Evolutionary conservation across 2,888 invertebrate genomes (phyloP).

Genomic region (Junonia oenone): DNA sequence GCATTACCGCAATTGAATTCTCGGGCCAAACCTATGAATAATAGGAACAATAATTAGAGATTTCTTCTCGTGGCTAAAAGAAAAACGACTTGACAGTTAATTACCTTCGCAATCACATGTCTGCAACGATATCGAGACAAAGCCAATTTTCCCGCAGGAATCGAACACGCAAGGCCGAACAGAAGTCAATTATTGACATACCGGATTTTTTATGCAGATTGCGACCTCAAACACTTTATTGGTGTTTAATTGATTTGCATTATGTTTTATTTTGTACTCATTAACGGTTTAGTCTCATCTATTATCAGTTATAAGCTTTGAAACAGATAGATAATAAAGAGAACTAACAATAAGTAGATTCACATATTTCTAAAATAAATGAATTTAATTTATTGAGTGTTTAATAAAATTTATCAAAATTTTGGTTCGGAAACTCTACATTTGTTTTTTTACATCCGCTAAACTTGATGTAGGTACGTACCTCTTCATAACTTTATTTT

Average conservation of each 20-base stretch:
- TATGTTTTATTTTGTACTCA: not conserved
- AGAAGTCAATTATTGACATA: slow-evolving; percentile 51
- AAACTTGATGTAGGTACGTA: too few species aligned
- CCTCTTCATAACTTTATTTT: too few species aligned
- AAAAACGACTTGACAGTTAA: slow-evolving; percentile 8
- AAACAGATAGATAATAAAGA: too few species aligned
- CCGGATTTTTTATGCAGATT: slow-evolving; percentile 50
- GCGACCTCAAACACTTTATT: slow-evolving; percentile 22
- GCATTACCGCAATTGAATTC: too few species aligned
- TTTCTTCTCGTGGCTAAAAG: not conserved
- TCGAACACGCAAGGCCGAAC: slow-evolving; percentile 57
- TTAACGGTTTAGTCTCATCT: not conserved
- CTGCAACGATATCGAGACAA: slow-evolving; percentile 40
- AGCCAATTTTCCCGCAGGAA: slow-evolving; percentile 52
- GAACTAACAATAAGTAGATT: too few species aligned
- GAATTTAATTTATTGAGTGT: too few species aligned
- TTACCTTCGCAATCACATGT: slow-evolving; percentile 31
- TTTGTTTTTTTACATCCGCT: too few species aligned
- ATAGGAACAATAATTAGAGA: not conserved
- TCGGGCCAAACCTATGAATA: too few species aligned
- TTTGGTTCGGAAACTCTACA: too few species aligned
- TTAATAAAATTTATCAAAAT: too few species aligned
- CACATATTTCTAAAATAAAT: too few species aligned
- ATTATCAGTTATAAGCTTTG: too few species aligned
- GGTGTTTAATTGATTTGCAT: not conserved